Conservation (phyloP, 1,140 invertebrate genomes). For the Pomacea maculata region DNA sequence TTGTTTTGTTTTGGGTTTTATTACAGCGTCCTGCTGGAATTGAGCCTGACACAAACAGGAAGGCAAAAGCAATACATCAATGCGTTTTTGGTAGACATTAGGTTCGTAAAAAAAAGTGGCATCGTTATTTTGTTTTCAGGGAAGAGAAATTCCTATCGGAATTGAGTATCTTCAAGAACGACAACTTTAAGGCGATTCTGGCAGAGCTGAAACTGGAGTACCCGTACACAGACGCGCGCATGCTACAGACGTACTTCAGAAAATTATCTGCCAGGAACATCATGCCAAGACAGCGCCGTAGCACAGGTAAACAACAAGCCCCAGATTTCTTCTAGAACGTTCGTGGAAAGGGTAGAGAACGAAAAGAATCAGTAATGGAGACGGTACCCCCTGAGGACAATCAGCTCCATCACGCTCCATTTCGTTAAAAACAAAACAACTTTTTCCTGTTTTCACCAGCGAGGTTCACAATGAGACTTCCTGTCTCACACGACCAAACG, state of each 20-base stretch:
- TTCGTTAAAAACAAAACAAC: not conserved
- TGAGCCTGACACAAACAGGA: no score
- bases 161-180: conserved; percentile 50
- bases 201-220: conserved; percentile 44
- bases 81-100: not conserved
- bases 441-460: conserved; percentile 21
- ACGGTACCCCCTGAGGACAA: no score
- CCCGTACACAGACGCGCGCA: conserved; percentile 48
- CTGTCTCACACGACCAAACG: no score
- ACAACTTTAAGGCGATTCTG: conserved; percentile 44
- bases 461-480: conserved; percentile 27
- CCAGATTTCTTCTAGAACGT: no score
- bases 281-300: conserved; percentile 21
- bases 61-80: no score
- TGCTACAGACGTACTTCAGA: conserved; percentile 54
- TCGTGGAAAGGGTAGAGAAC: no score
- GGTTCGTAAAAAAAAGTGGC: not conserved
- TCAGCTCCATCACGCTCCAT: not conserved
- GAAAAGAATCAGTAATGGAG: not conserved
- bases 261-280: conserved; percentile 37
- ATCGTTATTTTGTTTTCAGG: conserved; percentile 34
- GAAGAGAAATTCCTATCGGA: conserved; percentile 45
- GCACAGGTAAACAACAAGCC: conserved; percentile 1
- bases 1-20: no score
- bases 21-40: no score